Base-by-base conservation (phyloP, 2,888 invertebrate species). In the Himalopsyche tibetana region DNA sequence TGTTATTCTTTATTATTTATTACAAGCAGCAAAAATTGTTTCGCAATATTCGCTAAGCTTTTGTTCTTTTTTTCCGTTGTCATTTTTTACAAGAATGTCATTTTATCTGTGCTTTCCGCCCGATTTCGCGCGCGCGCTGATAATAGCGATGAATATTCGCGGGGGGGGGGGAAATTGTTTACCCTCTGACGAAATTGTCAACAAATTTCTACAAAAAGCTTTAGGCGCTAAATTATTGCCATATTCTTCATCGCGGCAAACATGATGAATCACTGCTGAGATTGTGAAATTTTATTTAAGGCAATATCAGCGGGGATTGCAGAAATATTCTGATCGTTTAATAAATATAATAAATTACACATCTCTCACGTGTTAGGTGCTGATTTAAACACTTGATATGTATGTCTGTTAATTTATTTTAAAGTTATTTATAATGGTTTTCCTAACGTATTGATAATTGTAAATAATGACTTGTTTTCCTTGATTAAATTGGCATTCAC, bases 51-150 rank as follows among this genome's bases (percentile, higher is more conserved):
- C 51, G 45, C 9, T 45, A 45, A 56, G 56, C 19, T 56, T n/a
- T 17, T 56, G 56, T 56, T 56, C 17, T 63, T 63, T 36, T 69
- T 69, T 69, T 4, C 19, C 8, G 63, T 63, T 69, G 69, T 69
- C 28, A 69, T 69, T 69, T 74, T 74, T 74, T 38, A 36, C 36
- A 74, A 74, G 74, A 74, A 74, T 74, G 74, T 38, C 74, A 74
- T 38, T 74, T 74, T 74, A 74, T 74, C 74, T 74, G 36, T 12
- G 74, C 38, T 74, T 74, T 74, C 74, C 74, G 74, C 74, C 74
- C 74, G 74, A 74, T 74, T 74, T 74, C 28, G 74, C 74, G 36
- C 74, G 36, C 36, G 9, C 12, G 74, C 74, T 74, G 74, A 74
- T 74, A 74, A 74, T 74, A 12, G 74, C 74, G 38, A 15, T 15